These are phyloP conservation scores for Cistogaster globosa DNA, from an alignment of 2,888 invertebrate species.

Conservation along the genomic window DNA sequence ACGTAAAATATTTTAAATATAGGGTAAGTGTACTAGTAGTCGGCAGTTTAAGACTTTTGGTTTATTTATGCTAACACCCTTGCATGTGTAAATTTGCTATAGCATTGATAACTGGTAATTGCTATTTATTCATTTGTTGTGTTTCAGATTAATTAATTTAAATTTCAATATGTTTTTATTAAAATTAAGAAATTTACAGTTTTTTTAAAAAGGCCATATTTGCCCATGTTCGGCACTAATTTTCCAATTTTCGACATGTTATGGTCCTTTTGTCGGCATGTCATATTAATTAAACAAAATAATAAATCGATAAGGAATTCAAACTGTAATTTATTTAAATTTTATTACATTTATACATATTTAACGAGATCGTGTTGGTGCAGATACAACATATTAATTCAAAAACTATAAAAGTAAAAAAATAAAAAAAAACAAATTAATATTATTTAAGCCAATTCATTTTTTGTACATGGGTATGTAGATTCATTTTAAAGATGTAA, in stretches of 20 bases:
- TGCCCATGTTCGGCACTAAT: slow-evolving; percentile 13
- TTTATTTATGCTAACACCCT: neutral
- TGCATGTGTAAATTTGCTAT: neutral
- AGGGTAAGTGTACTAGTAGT: neutral
- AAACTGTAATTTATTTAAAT: too few relatives aligned
- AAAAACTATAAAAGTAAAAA: too few relatives aligned
- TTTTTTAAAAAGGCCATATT: neutral
- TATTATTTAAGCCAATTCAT: too few relatives aligned
- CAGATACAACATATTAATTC: too few relatives aligned
- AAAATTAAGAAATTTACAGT: neutral
- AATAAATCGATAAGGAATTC: neutral
- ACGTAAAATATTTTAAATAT: too few relatives aligned
- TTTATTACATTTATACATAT: too few relatives aligned
- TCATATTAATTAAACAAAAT: neutral
- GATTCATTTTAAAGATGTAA: neutral
- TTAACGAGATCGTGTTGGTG: too few relatives aligned
- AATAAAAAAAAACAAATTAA: too few relatives aligned
- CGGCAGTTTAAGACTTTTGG: neutral
- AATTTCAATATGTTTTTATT: neutral
- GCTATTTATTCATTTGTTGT: neutral
- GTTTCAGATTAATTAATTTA: neutral
- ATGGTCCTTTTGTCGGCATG: slow-evolving; percentile 20
- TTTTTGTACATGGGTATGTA: neutral
- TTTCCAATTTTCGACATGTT: slow-evolving; percentile 3
- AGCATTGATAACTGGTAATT: neutral